These are phyloP conservation scores for Polietes domitor DNA, from an alignment of 2,888 invertebrate genomes.

Conservation along the genomic window DNA sequence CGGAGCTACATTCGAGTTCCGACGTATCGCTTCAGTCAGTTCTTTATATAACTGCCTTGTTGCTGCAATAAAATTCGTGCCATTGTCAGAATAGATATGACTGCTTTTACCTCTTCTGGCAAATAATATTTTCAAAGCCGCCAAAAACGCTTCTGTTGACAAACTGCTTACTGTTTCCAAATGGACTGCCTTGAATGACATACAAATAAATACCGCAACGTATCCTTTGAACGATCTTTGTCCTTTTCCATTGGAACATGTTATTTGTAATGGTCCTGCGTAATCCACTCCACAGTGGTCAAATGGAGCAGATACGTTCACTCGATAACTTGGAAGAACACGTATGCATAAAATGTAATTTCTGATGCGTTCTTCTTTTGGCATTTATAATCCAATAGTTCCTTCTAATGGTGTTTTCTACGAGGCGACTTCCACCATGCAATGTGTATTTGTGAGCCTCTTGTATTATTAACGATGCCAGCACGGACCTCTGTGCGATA, in stretches of 20 bases:
- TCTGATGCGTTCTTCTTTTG: not conserved
- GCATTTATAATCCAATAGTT: conserved; percentile 43
- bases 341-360: conserved; percentile 43
- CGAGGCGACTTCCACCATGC: conserved; percentile 49
- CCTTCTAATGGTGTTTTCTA: conserved; percentile 38
- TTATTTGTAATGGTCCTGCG: conserved; percentile 46
- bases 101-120: conserved; percentile 13
- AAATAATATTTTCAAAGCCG: not conserved
- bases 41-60: conserved; percentile 49
- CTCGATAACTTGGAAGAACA: conserved; percentile 53
- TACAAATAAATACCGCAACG: conserved; percentile 56
- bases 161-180: conserved; percentile 17
- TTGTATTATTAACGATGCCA: conserved; percentile 14
- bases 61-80: conserved; percentile 7
- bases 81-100: not conserved
- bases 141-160: not conserved
- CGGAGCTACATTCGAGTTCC: not conserved
- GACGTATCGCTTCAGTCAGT: not conserved
- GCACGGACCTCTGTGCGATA: not conserved
- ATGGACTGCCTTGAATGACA: conserved; percentile 10
- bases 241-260: conserved; percentile 54
- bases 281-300: not conserved
- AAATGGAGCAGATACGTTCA: conserved; percentile 46
- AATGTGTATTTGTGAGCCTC: conserved; percentile 7
- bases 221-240: conserved; percentile 44